Conservation (phyloP, 2,888 invertebrate genomes). For the Hipparchia semele region DNA sequence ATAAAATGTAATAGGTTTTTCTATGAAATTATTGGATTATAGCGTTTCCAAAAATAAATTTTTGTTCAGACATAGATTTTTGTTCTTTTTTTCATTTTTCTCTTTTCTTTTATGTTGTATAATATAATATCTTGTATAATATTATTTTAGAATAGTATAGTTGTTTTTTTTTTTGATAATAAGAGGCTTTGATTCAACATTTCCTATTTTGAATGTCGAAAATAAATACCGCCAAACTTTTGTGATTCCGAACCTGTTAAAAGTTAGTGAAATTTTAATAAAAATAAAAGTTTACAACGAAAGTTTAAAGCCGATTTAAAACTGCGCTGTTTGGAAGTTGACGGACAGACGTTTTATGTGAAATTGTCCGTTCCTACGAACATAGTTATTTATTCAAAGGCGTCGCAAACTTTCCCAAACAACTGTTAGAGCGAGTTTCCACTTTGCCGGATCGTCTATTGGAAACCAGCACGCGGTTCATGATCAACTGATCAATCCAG, state of each 20-base stretch:
- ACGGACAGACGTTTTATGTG: slow-evolving; percentile 48
- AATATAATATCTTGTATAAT: no score
- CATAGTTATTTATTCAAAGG: slow-evolving; percentile 64
- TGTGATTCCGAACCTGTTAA: slow-evolving; percentile 20
- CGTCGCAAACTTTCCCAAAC: slow-evolving; percentile 60
- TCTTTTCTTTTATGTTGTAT: no score
- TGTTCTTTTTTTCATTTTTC: no score
- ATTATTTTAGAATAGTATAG: no score
- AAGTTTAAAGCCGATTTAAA: slow-evolving; percentile 43
- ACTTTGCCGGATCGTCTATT: not conserved
- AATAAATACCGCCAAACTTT: slow-evolving; percentile 21
- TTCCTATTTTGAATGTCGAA: slow-evolving; percentile 13
- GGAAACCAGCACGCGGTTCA: not conserved
- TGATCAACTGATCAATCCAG: not conserved
- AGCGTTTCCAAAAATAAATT: no score
- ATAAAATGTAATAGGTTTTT: not conserved
- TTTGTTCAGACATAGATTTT: no score
- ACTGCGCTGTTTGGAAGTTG: slow-evolving; percentile 50
- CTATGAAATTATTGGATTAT: not conserved
- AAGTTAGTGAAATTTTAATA: slow-evolving; percentile 35
- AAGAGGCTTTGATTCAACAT: not conserved
- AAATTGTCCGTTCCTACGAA: slow-evolving; percentile 47
- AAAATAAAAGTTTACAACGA: slow-evolving; percentile 34
- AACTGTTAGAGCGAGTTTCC: slow-evolving; percentile 46
- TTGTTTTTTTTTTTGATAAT: no score